Evolutionary conservation across 2,797 vertebrate genomes (phyloP).

Genomic region (Microctenopoma stevenorrisi): DNA sequence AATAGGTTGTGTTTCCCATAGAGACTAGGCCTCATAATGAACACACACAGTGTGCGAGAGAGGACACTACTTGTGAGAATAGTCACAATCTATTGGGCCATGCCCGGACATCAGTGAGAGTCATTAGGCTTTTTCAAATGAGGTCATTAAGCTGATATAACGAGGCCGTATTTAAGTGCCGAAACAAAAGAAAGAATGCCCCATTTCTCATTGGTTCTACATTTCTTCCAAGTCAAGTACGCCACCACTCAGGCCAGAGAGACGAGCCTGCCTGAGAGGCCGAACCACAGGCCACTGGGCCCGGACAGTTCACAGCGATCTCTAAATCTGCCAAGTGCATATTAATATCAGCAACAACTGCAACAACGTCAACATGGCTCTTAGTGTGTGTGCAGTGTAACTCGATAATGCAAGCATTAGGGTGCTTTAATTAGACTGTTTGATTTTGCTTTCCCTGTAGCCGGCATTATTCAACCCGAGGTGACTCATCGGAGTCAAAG

Average conservation of each 20-base stretch:
- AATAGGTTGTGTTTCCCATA: constrained; percentile 71
- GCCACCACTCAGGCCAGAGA: constrained; percentile 60
- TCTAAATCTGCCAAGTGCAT: constrained; percentile 49
- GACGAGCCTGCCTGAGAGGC: constrained; percentile 18
- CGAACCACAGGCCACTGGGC: constrained; percentile 59
- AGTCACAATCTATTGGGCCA: constrained; percentile 73
- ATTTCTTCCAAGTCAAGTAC: constrained; percentile 59
- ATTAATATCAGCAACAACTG: constrained; percentile 30
- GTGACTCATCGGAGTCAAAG: constrained; percentile 11
- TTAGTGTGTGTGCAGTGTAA: constrained; percentile 27
- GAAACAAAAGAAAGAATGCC: constrained; percentile 62
- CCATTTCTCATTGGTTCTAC: constrained; percentile 63
- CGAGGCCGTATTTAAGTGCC: constrained; percentile 78
- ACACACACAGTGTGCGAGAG: constrained; percentile 72
- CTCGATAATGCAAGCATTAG: constrained; percentile 41
- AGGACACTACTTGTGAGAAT: constrained; percentile 72
- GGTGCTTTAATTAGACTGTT: constrained; percentile 37
- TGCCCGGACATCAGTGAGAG: constrained; percentile 80
- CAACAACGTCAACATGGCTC: constrained; percentile 13
- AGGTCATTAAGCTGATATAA: constrained; percentile 83
- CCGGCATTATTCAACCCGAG: constrained; percentile 21
- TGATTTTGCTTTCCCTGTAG: background rate
- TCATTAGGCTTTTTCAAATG: constrained; percentile 85
- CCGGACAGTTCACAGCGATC: constrained; percentile 35
- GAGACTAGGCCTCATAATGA: constrained; percentile 74